Conservation (phyloP, 92 coral and sea anemone genomes). For the Zoanthus solanderi region DNA sequence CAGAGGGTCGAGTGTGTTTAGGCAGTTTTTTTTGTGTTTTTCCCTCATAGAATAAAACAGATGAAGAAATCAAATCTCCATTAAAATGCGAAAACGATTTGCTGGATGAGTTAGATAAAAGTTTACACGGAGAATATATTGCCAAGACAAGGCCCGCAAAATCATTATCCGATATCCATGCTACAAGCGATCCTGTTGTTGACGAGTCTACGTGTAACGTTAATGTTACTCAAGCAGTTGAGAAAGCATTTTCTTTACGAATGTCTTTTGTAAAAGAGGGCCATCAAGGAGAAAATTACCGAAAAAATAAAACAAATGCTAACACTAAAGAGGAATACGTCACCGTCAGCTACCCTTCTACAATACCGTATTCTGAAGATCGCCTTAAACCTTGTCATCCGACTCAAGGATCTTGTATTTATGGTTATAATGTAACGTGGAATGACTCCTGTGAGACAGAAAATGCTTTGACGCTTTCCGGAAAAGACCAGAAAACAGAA, state of each 20-base stretch:
- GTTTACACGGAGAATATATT: not conserved
- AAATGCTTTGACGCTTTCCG: not conserved
- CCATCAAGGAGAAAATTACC: not conserved
- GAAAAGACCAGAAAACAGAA: not conserved
- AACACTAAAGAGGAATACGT: not conserved
- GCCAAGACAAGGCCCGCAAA: not conserved
- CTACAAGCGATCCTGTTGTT: not conserved
- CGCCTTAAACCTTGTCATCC: not conserved
- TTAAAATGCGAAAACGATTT: not conserved
- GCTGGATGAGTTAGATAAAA: constrained; percentile 10
- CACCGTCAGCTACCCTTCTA: not conserved
- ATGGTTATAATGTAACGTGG: constrained; percentile 27
- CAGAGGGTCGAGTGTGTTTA: no score
- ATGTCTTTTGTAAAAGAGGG: not conserved
- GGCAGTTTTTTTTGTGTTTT: not conserved
- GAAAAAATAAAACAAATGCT: not conserved
- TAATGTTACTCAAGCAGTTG: not conserved
- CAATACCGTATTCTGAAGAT: not conserved
- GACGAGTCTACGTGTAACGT: not conserved
- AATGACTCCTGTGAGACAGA: not conserved
- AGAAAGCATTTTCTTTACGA: not conserved
- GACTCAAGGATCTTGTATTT: not conserved
- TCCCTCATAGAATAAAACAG: constrained; percentile 4
- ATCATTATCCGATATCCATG: no score
- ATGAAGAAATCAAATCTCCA: not conserved